Evolutionary conservation across 2,888 invertebrate species (phyloP).

Genomic region (Microdon myrmicae): DNA sequence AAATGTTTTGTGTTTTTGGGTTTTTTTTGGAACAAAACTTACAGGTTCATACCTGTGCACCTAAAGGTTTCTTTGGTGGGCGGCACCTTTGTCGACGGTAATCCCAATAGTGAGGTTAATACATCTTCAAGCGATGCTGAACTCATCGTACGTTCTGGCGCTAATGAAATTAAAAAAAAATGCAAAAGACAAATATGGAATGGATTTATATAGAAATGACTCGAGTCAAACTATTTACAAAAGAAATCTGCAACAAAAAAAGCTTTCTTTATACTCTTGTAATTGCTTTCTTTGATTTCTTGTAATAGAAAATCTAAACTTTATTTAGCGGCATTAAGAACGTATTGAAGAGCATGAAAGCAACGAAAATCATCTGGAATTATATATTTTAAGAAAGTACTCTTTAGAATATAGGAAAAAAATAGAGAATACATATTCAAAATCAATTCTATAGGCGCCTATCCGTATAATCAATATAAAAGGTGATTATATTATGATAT

Average conservation of each 20-base stretch:
- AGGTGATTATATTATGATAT: too few species aligned
- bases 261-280: slow-evolving; percentile 17
- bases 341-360: slow-evolving; percentile 38
- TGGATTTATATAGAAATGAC: slow-evolving; percentile 36
- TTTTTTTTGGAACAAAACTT: slow-evolving; percentile 72
- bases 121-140: slow-evolving; percentile 94
- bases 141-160: slow-evolving; percentile 75
- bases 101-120: slow-evolving; percentile 88
- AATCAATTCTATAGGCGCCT: too few species aligned
- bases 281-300: slow-evolving; percentile 3
- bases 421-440: too few species aligned
- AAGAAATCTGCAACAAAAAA: slow-evolving; percentile 25
- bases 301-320: background rate
- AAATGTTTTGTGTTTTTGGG: slow-evolving; percentile 42
- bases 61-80: slow-evolving; percentile 71
- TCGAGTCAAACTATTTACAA: slow-evolving; percentile 37
- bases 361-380: slow-evolving; percentile 32
- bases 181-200: slow-evolving; percentile 38
- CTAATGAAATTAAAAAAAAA: slow-evolving; percentile 55
- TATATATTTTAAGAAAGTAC: too few species aligned
- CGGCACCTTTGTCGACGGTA: slow-evolving; percentile 71
- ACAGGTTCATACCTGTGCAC: slow-evolving; percentile 80
- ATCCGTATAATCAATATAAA: too few species aligned
- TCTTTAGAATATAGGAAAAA: too few species aligned
- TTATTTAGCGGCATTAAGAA: slow-evolving; percentile 32